These are phyloP conservation scores for Margarornis squamiger DNA, from an alignment of 2,797 vertebrate genomes.

Conservation along the genomic window DNA sequence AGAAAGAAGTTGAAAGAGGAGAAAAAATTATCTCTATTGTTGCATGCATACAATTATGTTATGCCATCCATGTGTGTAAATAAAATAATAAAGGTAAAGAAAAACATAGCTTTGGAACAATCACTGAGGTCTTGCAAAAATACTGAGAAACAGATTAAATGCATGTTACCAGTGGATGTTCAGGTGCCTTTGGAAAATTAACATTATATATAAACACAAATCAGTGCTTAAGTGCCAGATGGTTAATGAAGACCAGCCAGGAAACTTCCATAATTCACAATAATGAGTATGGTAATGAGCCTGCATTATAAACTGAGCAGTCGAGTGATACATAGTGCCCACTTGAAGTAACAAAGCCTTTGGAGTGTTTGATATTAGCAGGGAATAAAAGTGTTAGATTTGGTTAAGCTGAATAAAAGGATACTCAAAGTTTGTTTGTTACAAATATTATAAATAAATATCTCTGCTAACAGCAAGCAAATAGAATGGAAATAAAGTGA, in stretches of 20 bases:
- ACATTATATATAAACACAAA: constrained; percentile 72
- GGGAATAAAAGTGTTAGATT: constrained; percentile 5
- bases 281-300: constrained; percentile 79
- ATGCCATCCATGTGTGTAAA: background rate
- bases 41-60: background rate
- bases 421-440: constrained; percentile 6
- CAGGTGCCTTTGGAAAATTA: constrained; percentile 77
- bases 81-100: constrained; percentile 41
- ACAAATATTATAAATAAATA: background rate
- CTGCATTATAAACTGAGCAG: constrained; percentile 72
- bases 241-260: constrained; percentile 78
- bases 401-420: constrained; percentile 39
- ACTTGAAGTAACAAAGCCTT: constrained; percentile 74
- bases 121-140: constrained; percentile 60
- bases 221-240: constrained; percentile 78
- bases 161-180: constrained; percentile 58
- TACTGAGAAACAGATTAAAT: constrained; percentile 67
- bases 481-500: constrained; percentile 30
- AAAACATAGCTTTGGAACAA: constrained; percentile 19
- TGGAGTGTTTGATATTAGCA: constrained; percentile 61
- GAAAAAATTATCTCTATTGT: background rate
- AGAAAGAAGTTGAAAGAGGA: background rate
- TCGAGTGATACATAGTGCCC: constrained; percentile 60
- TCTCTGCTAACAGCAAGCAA: constrained; percentile 3
- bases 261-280: constrained; percentile 77